phyloP scores from a whole-genome alignment of 1,140 invertebrate genomes.

The Trichoplusia ni region DNA sequence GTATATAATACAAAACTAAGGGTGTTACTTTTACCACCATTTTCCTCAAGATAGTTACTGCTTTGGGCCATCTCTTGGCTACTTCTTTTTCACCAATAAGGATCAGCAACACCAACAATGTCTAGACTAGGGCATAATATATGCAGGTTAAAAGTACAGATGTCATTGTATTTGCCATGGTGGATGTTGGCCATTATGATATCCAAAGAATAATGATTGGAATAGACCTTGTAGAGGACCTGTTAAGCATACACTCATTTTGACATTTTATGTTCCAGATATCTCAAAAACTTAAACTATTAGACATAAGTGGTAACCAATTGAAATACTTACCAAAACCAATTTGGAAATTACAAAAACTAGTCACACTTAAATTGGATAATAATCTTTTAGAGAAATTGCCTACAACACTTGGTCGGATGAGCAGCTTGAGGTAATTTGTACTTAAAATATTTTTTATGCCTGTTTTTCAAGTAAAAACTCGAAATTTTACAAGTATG shows the following conservation, averaged over 20 bases:
- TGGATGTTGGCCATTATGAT: too few species aligned
- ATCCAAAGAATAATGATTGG: too few species aligned
- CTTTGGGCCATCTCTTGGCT: too few species aligned
- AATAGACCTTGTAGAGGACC: too few species aligned
- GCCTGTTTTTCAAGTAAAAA: background rate
- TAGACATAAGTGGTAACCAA: conserved; percentile 85
- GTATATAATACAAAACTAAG: background rate
- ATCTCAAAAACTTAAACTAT: conserved; percentile 77
- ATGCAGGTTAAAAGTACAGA: too few species aligned
- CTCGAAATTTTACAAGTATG: background rate
- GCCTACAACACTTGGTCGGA: conserved; percentile 76
- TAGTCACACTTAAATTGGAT: conserved; percentile 82
- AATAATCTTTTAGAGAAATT: conserved; percentile 76
- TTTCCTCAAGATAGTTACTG: too few species aligned
- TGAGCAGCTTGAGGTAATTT: conserved; percentile 62
- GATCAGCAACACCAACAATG: too few species aligned
- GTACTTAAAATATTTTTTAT: conserved; percentile 10
- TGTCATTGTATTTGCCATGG: too few species aligned
- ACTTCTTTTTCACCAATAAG: too few species aligned
- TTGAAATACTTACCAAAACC: conserved; percentile 83
- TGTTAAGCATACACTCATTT: too few species aligned
- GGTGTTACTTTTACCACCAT: too few species aligned
- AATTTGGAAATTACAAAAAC: conserved; percentile 82
- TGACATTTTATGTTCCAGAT: conserved; percentile 58
- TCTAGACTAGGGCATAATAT: too few species aligned